Evolutionary conservation across 2,888 invertebrate genomes (phyloP).

Genomic region (Neria commutata): DNA sequence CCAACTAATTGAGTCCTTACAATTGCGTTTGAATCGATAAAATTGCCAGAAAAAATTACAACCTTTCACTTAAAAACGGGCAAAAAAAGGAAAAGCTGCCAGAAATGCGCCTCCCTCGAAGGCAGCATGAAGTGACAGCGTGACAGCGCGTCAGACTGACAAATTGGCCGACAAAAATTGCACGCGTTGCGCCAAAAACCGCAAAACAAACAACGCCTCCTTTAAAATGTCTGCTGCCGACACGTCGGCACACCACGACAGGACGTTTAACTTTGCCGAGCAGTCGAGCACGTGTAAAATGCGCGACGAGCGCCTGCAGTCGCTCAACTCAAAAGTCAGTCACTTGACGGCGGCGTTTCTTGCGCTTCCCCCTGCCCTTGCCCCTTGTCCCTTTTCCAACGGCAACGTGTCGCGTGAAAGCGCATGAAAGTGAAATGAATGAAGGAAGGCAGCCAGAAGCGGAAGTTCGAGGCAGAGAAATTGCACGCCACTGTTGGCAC

Average conservation of each 20-base stretch:
- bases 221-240: background rate
- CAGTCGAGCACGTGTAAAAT: constrained; percentile 36
- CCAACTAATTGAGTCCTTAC: constrained; percentile 29
- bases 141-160: constrained; percentile 6
- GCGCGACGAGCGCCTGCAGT: constrained; percentile 23
- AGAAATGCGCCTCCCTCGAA: background rate
- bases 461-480: constrained; percentile 2
- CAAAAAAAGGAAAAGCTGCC: background rate
- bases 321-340: constrained; percentile 20
- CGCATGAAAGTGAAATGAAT: constrained; percentile 6
- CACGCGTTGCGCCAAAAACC: constrained; percentile 1
- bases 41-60: constrained; percentile 36
- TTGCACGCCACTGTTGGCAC: constrained; percentile 6
- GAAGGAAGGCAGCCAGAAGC: constrained; percentile 6
- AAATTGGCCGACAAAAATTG: too few species aligned
- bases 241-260: background rate
- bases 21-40: constrained; percentile 37
- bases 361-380: background rate
- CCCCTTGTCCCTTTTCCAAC: too few species aligned
- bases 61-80: background rate
- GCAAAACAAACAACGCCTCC: background rate
- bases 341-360: constrained; percentile 1
- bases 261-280: constrained; percentile 31
- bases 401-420: constrained; percentile 26
- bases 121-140: background rate